Evolutionary conservation across 2,797 vertebrate species (phyloP).

Genomic region (Anguilla marmorata): DNA sequence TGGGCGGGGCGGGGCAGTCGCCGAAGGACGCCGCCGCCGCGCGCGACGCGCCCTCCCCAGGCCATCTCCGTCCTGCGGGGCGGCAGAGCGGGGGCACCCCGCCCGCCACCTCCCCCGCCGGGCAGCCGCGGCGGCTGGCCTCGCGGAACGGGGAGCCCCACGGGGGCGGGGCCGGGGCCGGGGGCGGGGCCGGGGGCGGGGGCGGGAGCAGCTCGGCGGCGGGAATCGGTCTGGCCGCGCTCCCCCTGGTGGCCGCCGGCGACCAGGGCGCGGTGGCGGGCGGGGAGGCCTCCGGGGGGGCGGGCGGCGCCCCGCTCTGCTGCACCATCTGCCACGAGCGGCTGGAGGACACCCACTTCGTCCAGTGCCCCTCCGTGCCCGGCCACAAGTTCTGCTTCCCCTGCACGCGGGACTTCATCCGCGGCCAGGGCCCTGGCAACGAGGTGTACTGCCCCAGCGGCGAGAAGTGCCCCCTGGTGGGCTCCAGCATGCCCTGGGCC

Average conservation of each 20-base stretch:
- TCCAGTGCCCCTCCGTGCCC: slow-evolving; percentile 86
- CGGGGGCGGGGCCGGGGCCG: slow-evolving; percentile 15
- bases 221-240: slow-evolving; percentile 44
- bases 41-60: slow-evolving; percentile 54
- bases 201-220: slow-evolving; percentile 29
- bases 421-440: slow-evolving; percentile 78
- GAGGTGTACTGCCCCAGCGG: slow-evolving; percentile 91
- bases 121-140: slow-evolving; percentile 62
- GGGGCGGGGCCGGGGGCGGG: slow-evolving; percentile 25
- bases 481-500: slow-evolving; percentile 87
- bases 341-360: slow-evolving; percentile 89
- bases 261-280: slow-evolving; percentile 43
- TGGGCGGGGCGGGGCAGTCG: slow-evolving; percentile 70
- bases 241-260: slow-evolving; percentile 54
- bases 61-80: slow-evolving; percentile 53
- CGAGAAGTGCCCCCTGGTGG: slow-evolving; percentile 84
- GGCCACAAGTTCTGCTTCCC: slow-evolving; percentile 92
- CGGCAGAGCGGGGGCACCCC: slow-evolving; percentile 63
- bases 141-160: slow-evolving; percentile 65
- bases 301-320: slow-evolving; percentile 74
- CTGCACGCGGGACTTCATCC: slow-evolving; percentile 85
- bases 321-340: slow-evolving; percentile 86
- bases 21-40: slow-evolving; percentile 73
- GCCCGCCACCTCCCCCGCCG: slow-evolving; percentile 54
- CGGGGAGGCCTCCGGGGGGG: slow-evolving; percentile 59